phyloP scores from a whole-genome alignment of 2,797 vertebrate genomes.

The Poecile montanus region DNA sequence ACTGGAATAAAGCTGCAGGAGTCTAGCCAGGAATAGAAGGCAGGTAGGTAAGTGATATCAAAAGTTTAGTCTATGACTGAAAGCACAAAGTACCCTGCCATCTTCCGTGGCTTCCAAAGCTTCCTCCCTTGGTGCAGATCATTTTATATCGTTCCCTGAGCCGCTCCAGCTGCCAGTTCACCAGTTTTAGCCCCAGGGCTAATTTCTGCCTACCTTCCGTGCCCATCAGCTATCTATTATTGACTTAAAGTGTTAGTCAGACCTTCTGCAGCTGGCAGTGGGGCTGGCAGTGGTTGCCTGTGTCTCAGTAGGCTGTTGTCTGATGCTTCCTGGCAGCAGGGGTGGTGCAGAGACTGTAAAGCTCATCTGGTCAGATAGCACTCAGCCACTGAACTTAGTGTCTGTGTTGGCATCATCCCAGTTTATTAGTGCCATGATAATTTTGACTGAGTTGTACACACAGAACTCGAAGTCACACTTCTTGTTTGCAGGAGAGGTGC shows the following conservation, averaged over 20 bases:
- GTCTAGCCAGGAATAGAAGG: background rate
- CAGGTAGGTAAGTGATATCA: background rate
- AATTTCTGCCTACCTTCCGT: background rate
- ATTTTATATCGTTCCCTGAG: background rate
- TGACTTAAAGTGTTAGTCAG: background rate
- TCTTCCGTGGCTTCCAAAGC: background rate
- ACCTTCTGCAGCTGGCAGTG: background rate
- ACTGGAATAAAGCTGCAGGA: background rate
- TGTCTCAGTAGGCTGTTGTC: background rate
- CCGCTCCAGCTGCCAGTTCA: background rate
- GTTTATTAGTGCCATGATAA: background rate
- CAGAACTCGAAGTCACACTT: background rate
- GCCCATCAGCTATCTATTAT: background rate
- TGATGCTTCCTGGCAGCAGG: background rate
- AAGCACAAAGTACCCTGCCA: background rate
- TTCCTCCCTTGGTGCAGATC: background rate
- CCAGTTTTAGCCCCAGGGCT: background rate
- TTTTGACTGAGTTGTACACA: background rate
- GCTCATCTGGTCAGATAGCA: background rate
- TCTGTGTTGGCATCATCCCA: background rate
- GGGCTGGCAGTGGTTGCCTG: background rate
- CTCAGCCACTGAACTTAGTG: accelerated
- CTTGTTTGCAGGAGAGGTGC: background rate
- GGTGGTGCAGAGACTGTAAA: background rate
- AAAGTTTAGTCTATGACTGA: background rate